Evolutionary conservation across 2,113 vertebrate genomes (phyloP), one percentile per base, ranked within the genome.

Genomic region (Urocynchramus pylzowi): DNA sequence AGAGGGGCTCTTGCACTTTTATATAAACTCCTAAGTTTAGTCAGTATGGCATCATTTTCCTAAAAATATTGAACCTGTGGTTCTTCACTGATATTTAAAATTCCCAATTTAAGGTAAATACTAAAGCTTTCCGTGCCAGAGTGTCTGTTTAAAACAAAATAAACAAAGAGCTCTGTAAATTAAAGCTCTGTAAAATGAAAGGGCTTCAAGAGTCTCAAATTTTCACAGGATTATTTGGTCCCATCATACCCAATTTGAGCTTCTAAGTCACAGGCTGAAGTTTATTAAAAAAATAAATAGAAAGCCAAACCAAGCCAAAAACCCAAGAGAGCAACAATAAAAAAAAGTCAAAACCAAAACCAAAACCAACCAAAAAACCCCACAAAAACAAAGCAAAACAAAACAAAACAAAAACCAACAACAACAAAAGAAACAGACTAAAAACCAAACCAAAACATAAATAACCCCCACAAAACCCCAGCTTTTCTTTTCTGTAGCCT

Each of bases 221-320:
- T 74, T 18, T 45, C 47, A 11, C 8, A 39, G 27, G 6, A n/a
- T 53, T 6, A 22, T n/a, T 24, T 20, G 2, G 15, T 84, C 18
- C 7, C 21, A 35, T 6, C 30, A 77, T 2, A 45, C 0, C 2
- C 11, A 65, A 7, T 5, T 16, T 39, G 30, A 49, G 4, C 14
- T 84, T 87, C 37, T 67, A 53, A 53, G 8, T 41, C 17, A 63
- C 0, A 4, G 1, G 0, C 4, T 75, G 14, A 78, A 6, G 2
- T 50, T 42, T n/a, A 35, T 39, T 16, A 6, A 21, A 42, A 24
- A 11, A 9, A 42, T n/a, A n/a, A 59, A 9, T 16, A 7, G 24
- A 9, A 17, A 15, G 8, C 4, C 23, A 23, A 39, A 3, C 4
- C 2, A 53, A 41, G 7, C 5, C 2, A 44, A 22, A 42, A 52